phyloP scores from a whole-genome alignment of 1,140 invertebrate species.

The Colletes latitarsis region DNA sequence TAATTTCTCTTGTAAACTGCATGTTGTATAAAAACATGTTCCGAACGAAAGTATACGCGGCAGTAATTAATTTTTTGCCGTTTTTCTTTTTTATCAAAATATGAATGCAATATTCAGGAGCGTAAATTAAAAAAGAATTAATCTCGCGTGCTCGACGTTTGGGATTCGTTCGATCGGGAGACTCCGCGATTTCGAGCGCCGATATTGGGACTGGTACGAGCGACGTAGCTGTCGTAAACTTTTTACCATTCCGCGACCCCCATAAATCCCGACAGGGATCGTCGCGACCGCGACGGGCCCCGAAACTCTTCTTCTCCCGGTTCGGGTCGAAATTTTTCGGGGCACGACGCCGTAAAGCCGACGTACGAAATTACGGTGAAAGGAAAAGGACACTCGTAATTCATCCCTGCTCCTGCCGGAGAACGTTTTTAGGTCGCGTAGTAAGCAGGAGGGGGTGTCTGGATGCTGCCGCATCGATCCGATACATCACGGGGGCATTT shows the following conservation, averaged over 20 bases:
- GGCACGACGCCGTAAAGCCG: slow-evolving; percentile 10
- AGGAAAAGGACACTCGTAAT: slow-evolving; percentile 66
- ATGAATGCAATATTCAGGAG: too few species aligned
- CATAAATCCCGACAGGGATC: not conserved
- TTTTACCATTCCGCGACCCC: not conserved
- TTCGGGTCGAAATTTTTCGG: slow-evolving; percentile 11
- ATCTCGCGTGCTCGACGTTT: too few species aligned
- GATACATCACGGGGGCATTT: slow-evolving; percentile 82
- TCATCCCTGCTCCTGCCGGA: slow-evolving; percentile 57
- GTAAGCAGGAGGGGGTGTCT: slow-evolving; percentile 76
- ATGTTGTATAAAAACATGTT: too few species aligned
- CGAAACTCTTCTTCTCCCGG: not conserved
- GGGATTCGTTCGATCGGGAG: too few species aligned
- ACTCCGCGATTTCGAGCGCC: too few species aligned
- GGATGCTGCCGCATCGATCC: slow-evolving; percentile 81
- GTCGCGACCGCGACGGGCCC: not conserved
- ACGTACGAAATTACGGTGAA: slow-evolving; percentile 61
- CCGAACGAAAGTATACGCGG: too few species aligned
- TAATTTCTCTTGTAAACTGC: too few species aligned
- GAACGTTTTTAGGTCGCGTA: slow-evolving; percentile 81
- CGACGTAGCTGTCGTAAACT: not conserved
- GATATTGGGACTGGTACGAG: too few species aligned
- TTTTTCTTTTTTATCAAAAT: too few species aligned
- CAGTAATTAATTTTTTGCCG: too few species aligned
- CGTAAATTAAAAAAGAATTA: too few species aligned